Conservation (phyloP, 2,888 invertebrate species). For the Mechanitis messenoides region DNA sequence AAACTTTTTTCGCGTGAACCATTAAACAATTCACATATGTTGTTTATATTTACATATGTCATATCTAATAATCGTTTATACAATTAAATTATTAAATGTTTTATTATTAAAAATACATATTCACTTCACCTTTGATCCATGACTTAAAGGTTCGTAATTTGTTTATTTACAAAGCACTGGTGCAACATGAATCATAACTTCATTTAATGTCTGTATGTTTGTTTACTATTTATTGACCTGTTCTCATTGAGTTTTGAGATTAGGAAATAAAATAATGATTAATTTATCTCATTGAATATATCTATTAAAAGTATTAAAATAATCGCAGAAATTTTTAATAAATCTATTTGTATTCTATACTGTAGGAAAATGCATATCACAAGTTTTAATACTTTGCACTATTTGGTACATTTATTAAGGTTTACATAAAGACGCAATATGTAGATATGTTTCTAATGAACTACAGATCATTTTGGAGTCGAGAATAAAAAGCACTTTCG, state of each 20-base stretch:
- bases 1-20: slow-evolving; percentile 14
- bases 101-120: background rate
- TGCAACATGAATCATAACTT: background rate
- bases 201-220: too few species aligned
- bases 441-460: slow-evolving; percentile 21
- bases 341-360: background rate
- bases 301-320: too few species aligned
- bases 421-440: background rate
- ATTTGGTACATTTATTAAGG: background rate
- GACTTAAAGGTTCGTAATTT: slow-evolving; percentile 18
- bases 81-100: background rate
- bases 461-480: slow-evolving; percentile 22
- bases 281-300: too few species aligned
- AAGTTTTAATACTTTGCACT: background rate
- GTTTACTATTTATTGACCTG: background rate
- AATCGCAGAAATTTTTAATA: too few species aligned
- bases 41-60: background rate
- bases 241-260: background rate
- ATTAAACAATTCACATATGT: background rate
- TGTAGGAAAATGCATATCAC: slow-evolving; percentile 1
- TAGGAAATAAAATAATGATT: too few species aligned
- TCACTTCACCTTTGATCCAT: slow-evolving; percentile 18
- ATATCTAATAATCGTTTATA: background rate
- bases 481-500: slow-evolving; percentile 50
- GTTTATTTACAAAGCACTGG: slow-evolving; percentile 22